These are phyloP conservation scores for Noturus placidus DNA, from an alignment of 2,113 vertebrate genomes.

Conservation along the genomic window DNA sequence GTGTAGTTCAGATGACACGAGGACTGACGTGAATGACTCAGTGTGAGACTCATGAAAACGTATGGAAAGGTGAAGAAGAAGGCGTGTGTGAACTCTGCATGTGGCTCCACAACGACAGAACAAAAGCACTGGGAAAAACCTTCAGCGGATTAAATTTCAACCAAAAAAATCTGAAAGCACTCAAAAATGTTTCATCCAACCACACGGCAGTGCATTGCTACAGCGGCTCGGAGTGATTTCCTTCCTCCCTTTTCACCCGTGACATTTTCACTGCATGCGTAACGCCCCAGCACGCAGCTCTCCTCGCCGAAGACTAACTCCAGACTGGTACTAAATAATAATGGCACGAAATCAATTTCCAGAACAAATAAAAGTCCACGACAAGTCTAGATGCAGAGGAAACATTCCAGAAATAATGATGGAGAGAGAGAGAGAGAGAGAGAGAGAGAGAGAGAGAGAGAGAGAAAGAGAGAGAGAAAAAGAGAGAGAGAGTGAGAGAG, in stretches of 20 bases:
- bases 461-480: not conserved
- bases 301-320: not conserved
- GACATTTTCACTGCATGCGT: not conserved
- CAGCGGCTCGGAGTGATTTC: not conserved
- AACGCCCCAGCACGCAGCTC: not conserved
- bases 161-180: not conserved
- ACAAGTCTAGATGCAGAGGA: not conserved
- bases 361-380: conserved; percentile 12
- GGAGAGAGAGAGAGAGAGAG: not conserved
- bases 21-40: not conserved
- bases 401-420: not conserved
- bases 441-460: too few relatives aligned
- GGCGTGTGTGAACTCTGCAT: not conserved
- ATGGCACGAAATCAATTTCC: conserved; percentile 17
- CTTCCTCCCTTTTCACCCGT: not conserved
- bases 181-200: not conserved
- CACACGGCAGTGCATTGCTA: not conserved
- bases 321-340: not conserved
- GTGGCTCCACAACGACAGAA: not conserved
- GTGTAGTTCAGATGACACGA: not conserved
- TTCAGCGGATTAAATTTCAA: not conserved
- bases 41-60: not conserved
- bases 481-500: not conserved
- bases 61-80: too few relatives aligned
- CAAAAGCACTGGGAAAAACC: not conserved